A percentile compares a stretch with the other conserved stretches of the same genome.
These are phyloP conservation scores for Drosophila emarginata DNA, from an alignment of 2,888 invertebrate genomes.

Conservation along the genomic window DNA sequence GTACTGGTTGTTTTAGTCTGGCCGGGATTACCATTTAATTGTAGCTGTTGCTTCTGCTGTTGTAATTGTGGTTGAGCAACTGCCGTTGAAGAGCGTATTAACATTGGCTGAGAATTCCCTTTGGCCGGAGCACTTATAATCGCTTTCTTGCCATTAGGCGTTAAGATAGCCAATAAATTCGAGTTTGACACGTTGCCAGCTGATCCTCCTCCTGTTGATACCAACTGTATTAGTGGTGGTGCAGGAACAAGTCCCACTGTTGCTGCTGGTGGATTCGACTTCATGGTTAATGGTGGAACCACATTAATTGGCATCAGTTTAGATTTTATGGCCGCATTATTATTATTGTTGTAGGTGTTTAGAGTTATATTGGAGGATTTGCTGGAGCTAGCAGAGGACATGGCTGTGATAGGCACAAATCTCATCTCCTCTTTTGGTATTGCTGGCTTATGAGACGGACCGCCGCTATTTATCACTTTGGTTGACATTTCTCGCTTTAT, in stretches of 20 bases:
- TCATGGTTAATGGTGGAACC: constrained; percentile 7
- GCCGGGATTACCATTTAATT: constrained; percentile 9
- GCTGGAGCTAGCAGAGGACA: constrained; percentile 31
- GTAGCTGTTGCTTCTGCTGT: constrained; percentile 27
- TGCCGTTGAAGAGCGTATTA: constrained; percentile 6
- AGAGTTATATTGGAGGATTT: constrained; percentile 42
- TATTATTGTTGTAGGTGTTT: constrained; percentile 20
- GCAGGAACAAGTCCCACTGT: background rate
- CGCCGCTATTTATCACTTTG: constrained; percentile 4
- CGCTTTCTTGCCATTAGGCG: constrained; percentile 8
- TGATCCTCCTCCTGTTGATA: constrained; percentile 20
- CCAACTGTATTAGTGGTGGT: constrained; percentile 45
- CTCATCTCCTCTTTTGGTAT: constrained; percentile 36
- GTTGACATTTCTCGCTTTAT: constrained; percentile 35
- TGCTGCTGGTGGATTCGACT: constrained; percentile 18
- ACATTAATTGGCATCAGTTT: constrained; percentile 48
- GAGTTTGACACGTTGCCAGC: constrained; percentile 8
- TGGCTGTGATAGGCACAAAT: constrained; percentile 44
- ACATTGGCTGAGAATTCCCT: constrained; percentile 6
- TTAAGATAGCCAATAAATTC: constrained; percentile 12
- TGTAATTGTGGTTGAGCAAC: constrained; percentile 22
- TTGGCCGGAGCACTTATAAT: background rate
- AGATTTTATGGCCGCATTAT: constrained; percentile 27
- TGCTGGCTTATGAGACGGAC: constrained; percentile 27
- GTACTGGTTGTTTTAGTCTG: constrained; percentile 8